Conservation (phyloP, 1,140 invertebrate genomes). For the Leptestheria dahalacensis region DNA sequence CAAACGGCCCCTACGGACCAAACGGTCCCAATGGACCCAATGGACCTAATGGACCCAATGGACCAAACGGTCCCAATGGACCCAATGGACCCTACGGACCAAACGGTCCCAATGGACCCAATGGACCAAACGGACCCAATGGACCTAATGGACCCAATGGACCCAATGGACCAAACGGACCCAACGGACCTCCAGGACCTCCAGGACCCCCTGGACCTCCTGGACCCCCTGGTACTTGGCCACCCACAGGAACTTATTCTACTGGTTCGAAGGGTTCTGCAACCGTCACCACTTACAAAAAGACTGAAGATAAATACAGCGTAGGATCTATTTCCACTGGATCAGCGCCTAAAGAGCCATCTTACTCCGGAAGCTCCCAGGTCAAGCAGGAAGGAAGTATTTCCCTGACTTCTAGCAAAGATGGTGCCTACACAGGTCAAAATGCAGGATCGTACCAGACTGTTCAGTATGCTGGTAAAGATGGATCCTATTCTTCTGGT, state of each 20-base stretch:
- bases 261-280: neutral
- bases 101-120: neutral
- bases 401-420: too few relatives aligned
- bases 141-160: constrained; percentile 13
- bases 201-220: neutral
- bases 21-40: constrained; percentile 9
- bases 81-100: constrained; percentile 7
- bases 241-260: too few relatives aligned
- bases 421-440: neutral
- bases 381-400: too few relatives aligned
- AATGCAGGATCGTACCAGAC: neutral
- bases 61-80: constrained; percentile 5
- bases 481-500: neutral
- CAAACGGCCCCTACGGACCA: neutral
- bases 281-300: neutral
- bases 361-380: too few relatives aligned
- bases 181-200: constrained; percentile 9
- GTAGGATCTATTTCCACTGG: too few relatives aligned
- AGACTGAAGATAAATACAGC: too few relatives aligned
- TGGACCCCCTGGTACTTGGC: constrained; percentile 7
- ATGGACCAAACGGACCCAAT: constrained; percentile 2
- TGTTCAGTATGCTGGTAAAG: neutral
- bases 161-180: constrained; percentile 13
- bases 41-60: constrained; percentile 6
- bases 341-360: too few relatives aligned